Evolutionary conservation across 2,113 vertebrate genomes (phyloP), one percentile per base, ranked within the genome.

Genomic region (Danio rerio): DNA sequence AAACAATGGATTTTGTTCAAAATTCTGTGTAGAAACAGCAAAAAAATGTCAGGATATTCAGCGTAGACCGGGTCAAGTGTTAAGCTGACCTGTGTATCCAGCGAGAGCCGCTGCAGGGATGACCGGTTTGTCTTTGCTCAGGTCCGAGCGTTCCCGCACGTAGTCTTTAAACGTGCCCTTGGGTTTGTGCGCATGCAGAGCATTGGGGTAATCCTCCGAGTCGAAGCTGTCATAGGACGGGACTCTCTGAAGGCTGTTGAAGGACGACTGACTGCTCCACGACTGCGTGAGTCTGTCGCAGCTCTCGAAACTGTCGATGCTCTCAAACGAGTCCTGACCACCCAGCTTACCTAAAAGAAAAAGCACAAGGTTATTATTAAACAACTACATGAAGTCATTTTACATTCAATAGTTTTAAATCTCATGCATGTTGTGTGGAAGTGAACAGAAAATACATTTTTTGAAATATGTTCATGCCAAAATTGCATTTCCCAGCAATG

Each of bases 91-190:
- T 94, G 98, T 99, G 94, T 99, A 99, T 52, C 98, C 98, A 47
- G 98, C 98, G 53, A 99, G 94, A 43, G 97, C 98, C 1, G 98
- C 98, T 15, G 98, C 97, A 61, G 98, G 98, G 72, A 99, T 99
- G 91, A 99, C 98, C 0, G 98, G 98, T 86, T 99, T 99, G 92
- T 99, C 98, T 91, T 99, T 99, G 94, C 97, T 99, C 94, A 98
- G 96, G 91, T 99, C 98, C 0, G 97, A 96, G 59, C 98, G 95
- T 87, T 99, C 98, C 87, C 98, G 94, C 92, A 99, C 98, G 90
- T 99, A 99, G 95, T 99, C 98, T 93, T 99, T 99, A 95, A 99
- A 99, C 87, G 98, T 99, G 91, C 97, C 98, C 92, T 99, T 99
- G 91, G 97, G 96, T 83, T 99, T 99, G 94, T 97, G 97, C 91